A percentile compares a stretch with the other conserved stretches of the same genome.
phyloP scores from a whole-genome alignment of 2,888 invertebrate genomes.

The Epinotia ramella region DNA sequence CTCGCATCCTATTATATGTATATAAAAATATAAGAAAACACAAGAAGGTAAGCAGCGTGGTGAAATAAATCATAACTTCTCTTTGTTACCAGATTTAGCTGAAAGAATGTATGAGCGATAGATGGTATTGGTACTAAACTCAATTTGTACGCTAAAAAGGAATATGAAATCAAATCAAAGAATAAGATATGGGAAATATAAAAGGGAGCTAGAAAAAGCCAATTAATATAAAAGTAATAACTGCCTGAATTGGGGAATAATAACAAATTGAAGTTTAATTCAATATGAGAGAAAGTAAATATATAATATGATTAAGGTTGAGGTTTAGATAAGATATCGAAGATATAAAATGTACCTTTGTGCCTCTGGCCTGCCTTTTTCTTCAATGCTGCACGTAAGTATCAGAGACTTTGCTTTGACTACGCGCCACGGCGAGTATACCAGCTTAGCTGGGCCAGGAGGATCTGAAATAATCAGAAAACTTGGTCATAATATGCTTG shows the following conservation, averaged over 20 bases:
- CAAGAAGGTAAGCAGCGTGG: too few relatives aligned
- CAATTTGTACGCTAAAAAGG: too few relatives aligned
- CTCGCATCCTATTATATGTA: too few relatives aligned
- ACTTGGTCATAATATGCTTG: background rate
- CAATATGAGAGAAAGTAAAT: background rate
- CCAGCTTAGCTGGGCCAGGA: constrained; percentile 92
- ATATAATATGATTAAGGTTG: background rate
- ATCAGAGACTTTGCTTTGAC: constrained; percentile 93
- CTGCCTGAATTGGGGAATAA: background rate
- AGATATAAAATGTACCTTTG: constrained; percentile 71
- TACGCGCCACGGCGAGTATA: constrained; percentile 90
- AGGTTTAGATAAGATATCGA: background rate
- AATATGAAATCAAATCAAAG: too few relatives aligned
- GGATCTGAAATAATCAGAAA: constrained; percentile 86
- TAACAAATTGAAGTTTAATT: background rate
- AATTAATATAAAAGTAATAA: background rate
- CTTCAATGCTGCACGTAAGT: constrained; percentile 93
- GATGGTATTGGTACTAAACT: too few relatives aligned
- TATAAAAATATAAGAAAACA: too few relatives aligned
- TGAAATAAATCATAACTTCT: too few relatives aligned
- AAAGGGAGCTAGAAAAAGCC: background rate
- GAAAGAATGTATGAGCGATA: too few relatives aligned
- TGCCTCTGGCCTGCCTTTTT: constrained; percentile 92
- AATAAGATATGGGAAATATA: background rate
- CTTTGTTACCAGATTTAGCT: too few relatives aligned